phyloP scores from a whole-genome alignment of 2,797 vertebrate genomes.

The Lutjanus argentimaculatus region DNA sequence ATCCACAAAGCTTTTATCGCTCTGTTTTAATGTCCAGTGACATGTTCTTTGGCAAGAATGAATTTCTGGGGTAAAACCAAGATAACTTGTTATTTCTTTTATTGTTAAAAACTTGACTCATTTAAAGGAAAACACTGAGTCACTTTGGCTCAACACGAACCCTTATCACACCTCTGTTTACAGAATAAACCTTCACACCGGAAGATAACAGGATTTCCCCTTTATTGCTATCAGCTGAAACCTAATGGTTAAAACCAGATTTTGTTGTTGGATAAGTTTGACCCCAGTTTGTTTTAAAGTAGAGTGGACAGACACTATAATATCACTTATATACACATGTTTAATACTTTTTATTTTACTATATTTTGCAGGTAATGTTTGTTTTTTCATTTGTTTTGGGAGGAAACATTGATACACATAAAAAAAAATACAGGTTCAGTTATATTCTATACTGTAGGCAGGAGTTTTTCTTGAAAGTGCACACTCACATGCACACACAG shows the following conservation, averaged over 20 bases:
- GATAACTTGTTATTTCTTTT: not conserved
- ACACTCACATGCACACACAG: slow-evolving; percentile 13
- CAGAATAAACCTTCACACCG: not conserved
- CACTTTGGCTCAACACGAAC: not conserved
- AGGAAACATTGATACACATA: slow-evolving; percentile 2
- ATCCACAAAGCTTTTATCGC: not conserved
- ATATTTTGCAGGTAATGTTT: not conserved
- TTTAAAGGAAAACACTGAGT: not conserved
- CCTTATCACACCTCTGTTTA: not conserved
- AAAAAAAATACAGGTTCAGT: slow-evolving; percentile 28
- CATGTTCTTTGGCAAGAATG: not conserved
- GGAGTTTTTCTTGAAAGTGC: slow-evolving; percentile 8
- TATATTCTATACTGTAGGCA: slow-evolving; percentile 11
- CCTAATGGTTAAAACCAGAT: not conserved
- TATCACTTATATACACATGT: not conserved
- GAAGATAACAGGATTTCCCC: not conserved
- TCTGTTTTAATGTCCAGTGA: not conserved
- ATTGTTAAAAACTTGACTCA: not conserved
- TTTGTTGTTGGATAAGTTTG: slow-evolving; percentile 3
- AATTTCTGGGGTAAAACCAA: not conserved
- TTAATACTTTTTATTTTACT: not conserved
- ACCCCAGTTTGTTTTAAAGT: not conserved
- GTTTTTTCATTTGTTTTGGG: not conserved
- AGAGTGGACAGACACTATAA: not conserved
- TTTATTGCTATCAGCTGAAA: not conserved